A percentile compares a stretch with the other conserved stretches of the same genome.
Conservation (phyloP, 2,113 vertebrate species). For the Sceloporus undulatus region DNA sequence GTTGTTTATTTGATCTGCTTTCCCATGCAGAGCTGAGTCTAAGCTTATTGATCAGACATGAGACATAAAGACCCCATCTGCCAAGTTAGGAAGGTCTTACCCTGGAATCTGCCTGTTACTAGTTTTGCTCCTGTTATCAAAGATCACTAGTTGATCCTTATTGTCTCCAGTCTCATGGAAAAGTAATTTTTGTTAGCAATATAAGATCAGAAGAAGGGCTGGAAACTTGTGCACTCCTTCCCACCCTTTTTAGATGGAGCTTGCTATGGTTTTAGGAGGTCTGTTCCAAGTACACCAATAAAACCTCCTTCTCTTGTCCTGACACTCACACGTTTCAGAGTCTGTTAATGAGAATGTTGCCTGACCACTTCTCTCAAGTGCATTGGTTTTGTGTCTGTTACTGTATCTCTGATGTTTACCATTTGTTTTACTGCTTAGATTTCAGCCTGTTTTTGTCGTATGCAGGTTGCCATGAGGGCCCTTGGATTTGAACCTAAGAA, state of each 20-base stretch:
- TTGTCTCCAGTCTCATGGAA: background rate
- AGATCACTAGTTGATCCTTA: no score
- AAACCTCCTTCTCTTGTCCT: background rate
- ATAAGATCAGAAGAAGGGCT: background rate
- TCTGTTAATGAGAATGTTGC: background rate
- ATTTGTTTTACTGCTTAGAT: background rate
- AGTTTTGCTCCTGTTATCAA: no score
- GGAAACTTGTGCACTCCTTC: background rate
- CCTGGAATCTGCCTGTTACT: no score
- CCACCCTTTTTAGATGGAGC: background rate
- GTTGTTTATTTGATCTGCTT: no score
- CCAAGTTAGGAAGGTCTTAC: no score
- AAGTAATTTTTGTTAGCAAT: background rate
- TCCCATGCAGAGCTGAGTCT: no score
- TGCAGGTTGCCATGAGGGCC: conserved; percentile 92
- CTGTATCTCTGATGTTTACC: background rate
- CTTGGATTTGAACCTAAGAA: conserved; percentile 95
- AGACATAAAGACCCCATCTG: no score
- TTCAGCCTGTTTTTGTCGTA: background rate
- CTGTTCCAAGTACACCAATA: background rate
- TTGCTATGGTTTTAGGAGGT: background rate
- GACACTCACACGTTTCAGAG: background rate
- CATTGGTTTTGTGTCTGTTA: background rate
- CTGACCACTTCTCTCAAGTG: background rate
- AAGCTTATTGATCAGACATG: no score